phyloP scores from a whole-genome alignment of 2,113 vertebrate species.

The Daboia siamensis region DNA sequence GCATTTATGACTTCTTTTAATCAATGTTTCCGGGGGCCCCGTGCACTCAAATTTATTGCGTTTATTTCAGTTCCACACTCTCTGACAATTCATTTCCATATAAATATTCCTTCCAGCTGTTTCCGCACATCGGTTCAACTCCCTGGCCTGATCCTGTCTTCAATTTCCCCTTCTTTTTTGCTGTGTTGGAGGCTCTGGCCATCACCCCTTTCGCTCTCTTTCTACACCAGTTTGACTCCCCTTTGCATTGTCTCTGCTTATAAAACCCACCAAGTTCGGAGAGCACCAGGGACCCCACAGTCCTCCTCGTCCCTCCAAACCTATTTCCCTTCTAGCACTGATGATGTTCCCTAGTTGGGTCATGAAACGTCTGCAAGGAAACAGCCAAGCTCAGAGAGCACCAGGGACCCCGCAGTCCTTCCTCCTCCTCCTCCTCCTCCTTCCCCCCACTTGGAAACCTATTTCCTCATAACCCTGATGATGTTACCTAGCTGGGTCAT shows the following conservation, averaged over 20 bases:
- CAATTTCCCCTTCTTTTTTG: background rate
- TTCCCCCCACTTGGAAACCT: no score
- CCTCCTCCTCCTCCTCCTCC: no score
- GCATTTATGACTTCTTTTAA: background rate
- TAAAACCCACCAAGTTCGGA: background rate
- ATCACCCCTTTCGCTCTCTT: background rate
- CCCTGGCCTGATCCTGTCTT: background rate
- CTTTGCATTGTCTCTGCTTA: background rate
- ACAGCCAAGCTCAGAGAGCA: no score
- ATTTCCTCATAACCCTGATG: no score
- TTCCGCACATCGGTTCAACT: background rate
- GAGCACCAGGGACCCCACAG: no score
- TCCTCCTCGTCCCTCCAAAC: accelerated
- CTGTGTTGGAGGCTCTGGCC: background rate
- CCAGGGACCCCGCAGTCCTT: no score
- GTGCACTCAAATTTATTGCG: background rate
- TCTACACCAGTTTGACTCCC: background rate
- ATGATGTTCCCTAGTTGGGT: background rate
- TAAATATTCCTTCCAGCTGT: background rate
- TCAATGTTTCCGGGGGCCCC: background rate
- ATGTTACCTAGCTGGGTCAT: no score
- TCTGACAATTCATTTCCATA: background rate
- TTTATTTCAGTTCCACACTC: background rate
- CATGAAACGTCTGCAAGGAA: background rate
- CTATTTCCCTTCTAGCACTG: background rate